These are phyloP conservation scores for Salticus scenicus DNA, from an alignment of 2,888 invertebrate genomes.

Conservation along the genomic window DNA sequence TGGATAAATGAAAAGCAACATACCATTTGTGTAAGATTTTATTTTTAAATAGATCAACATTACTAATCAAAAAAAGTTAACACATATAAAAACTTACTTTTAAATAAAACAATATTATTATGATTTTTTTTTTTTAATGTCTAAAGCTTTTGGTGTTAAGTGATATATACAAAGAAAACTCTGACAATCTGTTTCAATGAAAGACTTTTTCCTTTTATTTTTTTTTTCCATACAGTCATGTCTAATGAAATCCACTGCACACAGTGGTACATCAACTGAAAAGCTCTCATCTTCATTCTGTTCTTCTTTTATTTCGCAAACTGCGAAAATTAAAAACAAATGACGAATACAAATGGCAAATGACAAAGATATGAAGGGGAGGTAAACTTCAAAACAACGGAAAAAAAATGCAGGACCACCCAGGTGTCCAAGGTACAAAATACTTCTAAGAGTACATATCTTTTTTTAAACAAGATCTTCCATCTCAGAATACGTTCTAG, in stretches of 20 bases:
- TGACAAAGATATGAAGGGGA: constrained; percentile 53
- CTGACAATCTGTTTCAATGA: constrained; percentile 54
- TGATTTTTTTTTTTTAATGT: too few relatives aligned
- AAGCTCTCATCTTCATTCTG: constrained; percentile 40
- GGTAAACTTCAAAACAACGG: constrained; percentile 26
- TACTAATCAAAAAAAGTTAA: too few relatives aligned
- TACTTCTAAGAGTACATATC: background rate
- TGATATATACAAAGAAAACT: constrained; percentile 1
- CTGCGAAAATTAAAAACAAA: constrained; percentile 64
- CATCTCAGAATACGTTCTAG: constrained; percentile 8
- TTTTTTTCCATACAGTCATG: constrained; percentile 69
- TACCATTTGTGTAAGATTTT: too few relatives aligned
- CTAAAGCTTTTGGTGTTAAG: too few relatives aligned
- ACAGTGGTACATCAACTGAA: constrained; percentile 70
- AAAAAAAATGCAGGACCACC: constrained; percentile 60
- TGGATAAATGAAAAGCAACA: too few relatives aligned
- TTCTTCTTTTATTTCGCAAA: constrained; percentile 33
- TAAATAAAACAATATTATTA: too few relatives aligned
- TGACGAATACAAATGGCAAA: constrained; percentile 66
- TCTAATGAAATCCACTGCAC: constrained; percentile 70
- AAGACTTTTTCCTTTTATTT: constrained; percentile 68
- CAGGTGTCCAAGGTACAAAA: constrained; percentile 46
- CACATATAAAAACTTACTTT: too few relatives aligned
- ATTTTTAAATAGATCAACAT: too few relatives aligned
- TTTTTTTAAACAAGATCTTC: background rate